Evolutionary conservation across 2,888 invertebrate species (phyloP).

Genomic region (Seladonia tumulorum): DNA sequence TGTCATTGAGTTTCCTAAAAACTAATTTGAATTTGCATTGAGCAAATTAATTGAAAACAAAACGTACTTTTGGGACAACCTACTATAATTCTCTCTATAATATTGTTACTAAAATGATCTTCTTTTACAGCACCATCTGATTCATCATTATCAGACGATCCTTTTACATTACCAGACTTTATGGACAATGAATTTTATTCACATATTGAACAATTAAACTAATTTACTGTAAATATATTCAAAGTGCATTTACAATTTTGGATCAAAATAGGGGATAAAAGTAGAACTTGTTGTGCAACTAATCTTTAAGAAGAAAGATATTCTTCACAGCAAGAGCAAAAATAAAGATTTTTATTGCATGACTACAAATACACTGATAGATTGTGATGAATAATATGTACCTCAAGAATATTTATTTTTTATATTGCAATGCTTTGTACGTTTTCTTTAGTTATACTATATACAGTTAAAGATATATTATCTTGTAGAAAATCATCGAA

Average conservation of each 20-base stretch:
- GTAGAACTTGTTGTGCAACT: neutral
- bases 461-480: neutral
- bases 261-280: neutral
- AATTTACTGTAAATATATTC: neutral
- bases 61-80: neutral
- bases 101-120: slow-evolving; percentile 39
- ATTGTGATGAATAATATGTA: neutral
- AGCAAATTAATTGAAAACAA: neutral
- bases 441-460: slow-evolving; percentile 15
- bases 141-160: slow-evolving; percentile 79
- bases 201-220: slow-evolving; percentile 28
- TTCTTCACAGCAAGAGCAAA: neutral
- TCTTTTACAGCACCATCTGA: slow-evolving; percentile 70
- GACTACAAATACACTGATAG: neutral
- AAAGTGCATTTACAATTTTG: neutral
- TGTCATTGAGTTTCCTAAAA: neutral
- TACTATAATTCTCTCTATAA: neutral
- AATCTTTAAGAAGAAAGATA: neutral
- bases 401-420: slow-evolving; percentile 31
- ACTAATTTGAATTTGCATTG: neutral
- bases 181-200: slow-evolving; percentile 43
- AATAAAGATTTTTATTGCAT: neutral
- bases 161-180: slow-evolving; percentile 73
- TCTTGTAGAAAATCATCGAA: neutral
- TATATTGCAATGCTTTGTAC: slow-evolving; percentile 9